Evolutionary conservation across 2,797 vertebrate genomes (phyloP), one percentile per base, ranked within the genome.

Genomic region (Linurgus olivaceus): DNA sequence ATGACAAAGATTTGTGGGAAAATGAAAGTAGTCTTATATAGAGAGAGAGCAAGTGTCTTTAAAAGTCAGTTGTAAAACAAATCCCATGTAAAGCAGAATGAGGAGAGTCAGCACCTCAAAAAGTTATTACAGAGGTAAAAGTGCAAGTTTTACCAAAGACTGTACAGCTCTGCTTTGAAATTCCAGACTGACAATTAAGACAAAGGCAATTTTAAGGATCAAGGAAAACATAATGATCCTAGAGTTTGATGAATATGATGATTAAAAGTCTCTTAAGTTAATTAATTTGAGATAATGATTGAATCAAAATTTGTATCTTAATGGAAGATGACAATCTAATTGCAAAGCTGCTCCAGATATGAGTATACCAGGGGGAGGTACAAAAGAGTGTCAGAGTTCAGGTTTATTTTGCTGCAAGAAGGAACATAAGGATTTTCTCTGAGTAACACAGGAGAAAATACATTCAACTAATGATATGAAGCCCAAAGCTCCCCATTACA

Each of bases 131-230:
- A 40, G 13, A 71, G 8, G 21, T 50, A 72, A 68, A 50, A 65
- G 10, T 47, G 47, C 7, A 81, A 80, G 13, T 66, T 81, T 83
- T 81, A n/a, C 52, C 12, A 37, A 44, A 19, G 57, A 68, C 47
- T 42, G 4, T 37, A 51, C 11, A 68, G 14, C 6, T 25, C 16
- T 88, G 25, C n/a, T 88, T 68, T 84, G 58, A 90, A 78, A 86
- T 86, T 88, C 21, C 33, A 86, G 37, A 17, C 48, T 93, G 44
- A 55, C 25, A 59, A 79, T 80, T 71, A 95, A 95, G 76, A 95
- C 62, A 93, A 88, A 94, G n/a, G 33, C 33, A 84, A 79, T 89
- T 93, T 93, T 73, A 84, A 94, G 58, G 48, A 96, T 94, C 48
- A 86, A 92, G 55, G 48, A 84, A 75, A 78, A 59, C 31, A 84